Base-by-base conservation (phyloP, 2,797 vertebrate genomes). In the Echiichthys vipera region DNA sequence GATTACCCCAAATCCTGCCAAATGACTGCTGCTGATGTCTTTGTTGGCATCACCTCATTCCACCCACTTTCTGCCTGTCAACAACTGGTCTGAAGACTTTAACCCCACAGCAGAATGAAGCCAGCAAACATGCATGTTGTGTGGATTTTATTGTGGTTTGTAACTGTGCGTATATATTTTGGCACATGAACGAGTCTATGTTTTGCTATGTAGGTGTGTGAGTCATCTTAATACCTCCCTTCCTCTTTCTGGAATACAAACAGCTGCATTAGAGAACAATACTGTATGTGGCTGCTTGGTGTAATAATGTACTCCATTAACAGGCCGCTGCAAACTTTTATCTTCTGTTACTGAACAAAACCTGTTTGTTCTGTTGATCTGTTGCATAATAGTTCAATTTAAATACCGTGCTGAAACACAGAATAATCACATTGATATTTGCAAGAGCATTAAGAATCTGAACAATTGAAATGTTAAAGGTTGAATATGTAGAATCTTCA, bases 201-300 rank as follows among this genome's bases (percentile, higher is more conserved):
- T 69, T 77, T 32, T 64, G 11, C 22, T 80, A 67, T 51, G 68
- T 72, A 46, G 24, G 65, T 62, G 42, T 71, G 53, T 65, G 61
- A 74, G 64, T 80, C 75, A 78, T 58, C n/a, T 40, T 50, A 56
- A 68, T 53, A 34, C 68, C 37, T 56, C 18, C 7, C 14, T 59
- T 45, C 53, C 47, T 53, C 54, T 15, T 53, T 34, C 27, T 50
- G 54, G 20, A 55, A 61, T 45, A 57, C 22, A 30, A 51, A 58
- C 50, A 50, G 47, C 59, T 69, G 47, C 58, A 73, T 25, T 61
- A 40, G 17, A 57, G 66, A 42, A 55, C 25, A 25, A 25, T 56
- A 17, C 7, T 18, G 10, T 39, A 37, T 24, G 53, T 32, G 8
- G 40, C 4, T 18, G 12, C 22, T 47, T 22, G 14, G 54, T 37